phyloP scores from a whole-genome alignment of 2,113 vertebrate species.

The Colius striatus region DNA sequence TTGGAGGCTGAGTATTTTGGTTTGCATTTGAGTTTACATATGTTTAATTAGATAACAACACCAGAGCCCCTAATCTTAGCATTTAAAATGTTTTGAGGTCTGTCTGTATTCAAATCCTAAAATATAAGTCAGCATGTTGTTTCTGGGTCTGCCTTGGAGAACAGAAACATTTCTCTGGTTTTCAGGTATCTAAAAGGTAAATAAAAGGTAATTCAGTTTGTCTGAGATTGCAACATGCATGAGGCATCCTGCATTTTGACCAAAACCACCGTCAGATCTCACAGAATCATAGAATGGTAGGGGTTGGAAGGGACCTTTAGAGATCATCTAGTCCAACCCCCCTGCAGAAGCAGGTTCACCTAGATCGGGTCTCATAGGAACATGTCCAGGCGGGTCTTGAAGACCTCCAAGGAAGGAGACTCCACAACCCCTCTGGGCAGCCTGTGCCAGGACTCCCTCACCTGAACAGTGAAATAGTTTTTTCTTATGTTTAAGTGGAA shows the following conservation, averaged over 20 bases:
- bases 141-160: not conserved
- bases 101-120: not conserved
- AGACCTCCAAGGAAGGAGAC: no score
- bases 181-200: not conserved
- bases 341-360: no score
- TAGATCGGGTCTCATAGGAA: no score
- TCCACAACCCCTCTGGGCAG: no score
- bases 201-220: not conserved
- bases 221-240: not conserved
- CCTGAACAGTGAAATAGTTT: no score
- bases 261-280: not conserved
- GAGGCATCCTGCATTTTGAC: not conserved
- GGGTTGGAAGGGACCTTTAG: no score
- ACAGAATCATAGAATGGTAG: no score
- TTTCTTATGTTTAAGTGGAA: no score
- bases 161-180: not conserved
- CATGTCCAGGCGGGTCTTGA: no score
- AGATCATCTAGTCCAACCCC: no score
- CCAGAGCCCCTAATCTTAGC: not conserved
- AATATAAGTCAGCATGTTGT: not conserved
- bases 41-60: not conserved
- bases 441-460: no score
- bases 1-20: not conserved
- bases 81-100: not conserved
- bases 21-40: not conserved